Evolutionary conservation across 1,140 invertebrate species (phyloP).

Genomic region (Drosophila setifemur): DNA sequence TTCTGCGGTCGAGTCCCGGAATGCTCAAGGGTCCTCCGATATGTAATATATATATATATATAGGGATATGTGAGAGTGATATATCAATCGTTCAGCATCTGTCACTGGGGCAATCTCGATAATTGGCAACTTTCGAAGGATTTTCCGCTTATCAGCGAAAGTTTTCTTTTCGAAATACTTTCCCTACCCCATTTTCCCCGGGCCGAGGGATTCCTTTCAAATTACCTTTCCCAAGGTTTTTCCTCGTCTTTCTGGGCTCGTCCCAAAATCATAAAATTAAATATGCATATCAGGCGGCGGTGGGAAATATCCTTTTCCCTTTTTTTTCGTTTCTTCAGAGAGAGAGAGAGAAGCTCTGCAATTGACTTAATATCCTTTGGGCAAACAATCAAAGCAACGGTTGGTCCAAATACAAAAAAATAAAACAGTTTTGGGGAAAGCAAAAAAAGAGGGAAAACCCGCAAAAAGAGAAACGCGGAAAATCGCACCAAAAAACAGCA

Average conservation of each 20-base stretch:
- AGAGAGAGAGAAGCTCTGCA: conserved; percentile 27
- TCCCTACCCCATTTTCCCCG: not conserved
- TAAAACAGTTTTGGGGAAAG: too few relatives aligned
- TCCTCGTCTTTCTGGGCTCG: not conserved
- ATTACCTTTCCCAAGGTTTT: not conserved
- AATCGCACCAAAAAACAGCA: conserved; percentile 15
- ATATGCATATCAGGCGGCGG: conserved; percentile 51
- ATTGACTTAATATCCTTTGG: conserved; percentile 76
- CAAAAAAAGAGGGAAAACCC: not conserved
- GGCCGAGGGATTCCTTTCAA: not conserved
- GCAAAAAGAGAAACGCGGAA: conserved; percentile 16
- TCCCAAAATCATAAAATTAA: conserved; percentile 64
- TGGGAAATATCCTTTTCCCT: conserved; percentile 7
- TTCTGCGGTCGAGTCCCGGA: conserved; percentile 14
- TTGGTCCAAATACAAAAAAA: not conserved
- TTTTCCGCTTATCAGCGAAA: not conserved
- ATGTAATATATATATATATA: not conserved
- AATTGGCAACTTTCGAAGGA: conserved; percentile 19
- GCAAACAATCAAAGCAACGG: conserved; percentile 65
- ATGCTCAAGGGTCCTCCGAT: not conserved
- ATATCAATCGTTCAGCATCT: conserved; percentile 26
- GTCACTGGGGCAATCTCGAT: conserved; percentile 25
- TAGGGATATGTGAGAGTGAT: too few relatives aligned
- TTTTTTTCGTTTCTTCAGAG: too few relatives aligned
- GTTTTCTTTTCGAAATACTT: not conserved